Percentiles rank a stretch among this genome's conserved stretches.
phyloP scores from a whole-genome alignment of 2,888 invertebrate species.

The Lepidonotus clava region DNA sequence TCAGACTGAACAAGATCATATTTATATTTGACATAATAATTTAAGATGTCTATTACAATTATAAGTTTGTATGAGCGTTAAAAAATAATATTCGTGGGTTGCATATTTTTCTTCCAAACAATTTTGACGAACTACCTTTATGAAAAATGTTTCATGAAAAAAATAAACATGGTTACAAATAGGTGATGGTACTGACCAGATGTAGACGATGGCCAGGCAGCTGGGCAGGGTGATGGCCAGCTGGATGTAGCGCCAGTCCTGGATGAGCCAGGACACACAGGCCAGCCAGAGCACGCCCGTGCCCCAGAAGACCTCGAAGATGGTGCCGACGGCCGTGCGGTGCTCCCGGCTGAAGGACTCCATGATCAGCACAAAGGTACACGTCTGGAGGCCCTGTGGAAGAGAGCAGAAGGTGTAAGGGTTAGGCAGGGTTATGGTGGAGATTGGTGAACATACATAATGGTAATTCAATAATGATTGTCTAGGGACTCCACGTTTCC shows the following conservation, averaged over 20 bases:
- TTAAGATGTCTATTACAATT: not conserved
- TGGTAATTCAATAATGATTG: too few species aligned
- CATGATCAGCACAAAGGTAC: conserved; percentile 82
- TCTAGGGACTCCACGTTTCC: too few species aligned
- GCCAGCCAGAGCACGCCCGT: conserved; percentile 81
- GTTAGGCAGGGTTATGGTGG: too few species aligned
- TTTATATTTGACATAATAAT: not conserved
- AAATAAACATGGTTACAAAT: not conserved
- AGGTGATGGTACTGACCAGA: conserved; percentile 73
- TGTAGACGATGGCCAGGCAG: conserved; percentile 80
- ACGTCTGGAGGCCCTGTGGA: conserved; percentile 81
- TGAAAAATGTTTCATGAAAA: not conserved
- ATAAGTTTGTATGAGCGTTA: not conserved
- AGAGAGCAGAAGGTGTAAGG: too few species aligned
- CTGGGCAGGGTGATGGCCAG: conserved; percentile 82
- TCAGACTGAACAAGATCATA: too few species aligned
- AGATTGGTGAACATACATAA: too few species aligned
- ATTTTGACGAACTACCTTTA: not conserved
- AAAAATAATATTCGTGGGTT: not conserved
- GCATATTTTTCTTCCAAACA: too few species aligned
- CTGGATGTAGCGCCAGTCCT: conserved; percentile 83
- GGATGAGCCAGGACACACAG: conserved; percentile 81
- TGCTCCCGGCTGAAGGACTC: conserved; percentile 82
- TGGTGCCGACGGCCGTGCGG: conserved; percentile 81
- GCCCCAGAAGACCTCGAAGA: conserved; percentile 82